Evolutionary conservation across 1,140 invertebrate genomes (phyloP).

Genomic region (Zaprionus ghesquierei): DNA sequence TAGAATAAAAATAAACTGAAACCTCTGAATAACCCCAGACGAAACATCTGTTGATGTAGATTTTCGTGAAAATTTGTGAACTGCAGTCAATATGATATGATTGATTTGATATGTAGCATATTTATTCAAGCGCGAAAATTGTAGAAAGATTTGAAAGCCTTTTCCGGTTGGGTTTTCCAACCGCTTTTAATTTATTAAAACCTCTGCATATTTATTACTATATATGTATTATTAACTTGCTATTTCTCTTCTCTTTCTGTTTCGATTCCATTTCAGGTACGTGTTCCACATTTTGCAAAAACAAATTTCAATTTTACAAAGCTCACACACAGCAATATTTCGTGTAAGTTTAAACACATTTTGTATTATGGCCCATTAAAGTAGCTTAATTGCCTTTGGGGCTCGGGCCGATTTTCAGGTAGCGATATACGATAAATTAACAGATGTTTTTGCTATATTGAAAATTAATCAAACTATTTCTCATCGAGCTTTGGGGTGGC

Average conservation of each 20-base stretch:
- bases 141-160: no score
- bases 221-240: background rate
- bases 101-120: background rate
- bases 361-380: slow-evolving; percentile 31
- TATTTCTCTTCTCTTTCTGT: slow-evolving; percentile 7
- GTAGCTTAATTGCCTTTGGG: slow-evolving; percentile 4
- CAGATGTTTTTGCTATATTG: slow-evolving; percentile 28
- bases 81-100: background rate
- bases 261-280: slow-evolving; percentile 25
- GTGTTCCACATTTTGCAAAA: slow-evolving; percentile 34
- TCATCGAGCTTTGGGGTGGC: background rate
- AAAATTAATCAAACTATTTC: slow-evolving; percentile 38
- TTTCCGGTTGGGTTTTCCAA: background rate
- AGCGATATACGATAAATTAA: slow-evolving; percentile 30
- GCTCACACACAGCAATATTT: slow-evolving; percentile 11
- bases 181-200: background rate
- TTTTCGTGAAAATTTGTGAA: background rate
- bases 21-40: background rate
- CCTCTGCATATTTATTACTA: background rate
- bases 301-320: slow-evolving; percentile 3
- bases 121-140: background rate
- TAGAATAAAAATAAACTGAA: slow-evolving; percentile 13
- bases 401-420: slow-evolving; percentile 29
- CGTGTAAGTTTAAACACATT: slow-evolving; percentile 39
- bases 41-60: slow-evolving; percentile 21